Percentiles rank a stretch among this genome's conserved stretches.
Conservation (phyloP, 2,888 invertebrate genomes). For the Machimus rusticus region DNA sequence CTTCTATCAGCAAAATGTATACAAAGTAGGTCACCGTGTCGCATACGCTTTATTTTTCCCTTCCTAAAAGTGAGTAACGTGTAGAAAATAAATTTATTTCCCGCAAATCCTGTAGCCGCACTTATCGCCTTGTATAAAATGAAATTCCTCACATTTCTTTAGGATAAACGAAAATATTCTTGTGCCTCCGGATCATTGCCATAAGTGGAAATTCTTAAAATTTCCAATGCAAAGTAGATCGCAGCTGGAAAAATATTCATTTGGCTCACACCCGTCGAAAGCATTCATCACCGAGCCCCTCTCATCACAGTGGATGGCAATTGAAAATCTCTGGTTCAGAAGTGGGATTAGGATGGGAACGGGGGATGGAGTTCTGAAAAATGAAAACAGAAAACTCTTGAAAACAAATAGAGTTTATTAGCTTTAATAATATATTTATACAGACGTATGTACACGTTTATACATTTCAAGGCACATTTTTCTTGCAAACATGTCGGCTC, state of each 20-base stretch:
- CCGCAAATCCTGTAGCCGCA: not conserved
- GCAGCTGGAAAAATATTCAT: not conserved
- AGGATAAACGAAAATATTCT: not conserved
- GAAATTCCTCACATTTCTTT: not conserved
- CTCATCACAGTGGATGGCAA: not conserved
- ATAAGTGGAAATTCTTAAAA: conserved; percentile 18
- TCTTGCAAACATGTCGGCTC: conserved; percentile 9
- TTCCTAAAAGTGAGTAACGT: not conserved
- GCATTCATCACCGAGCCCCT: not conserved
- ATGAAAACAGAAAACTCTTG: not conserved
- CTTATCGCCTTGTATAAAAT: not conserved
- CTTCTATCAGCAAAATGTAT: not conserved
- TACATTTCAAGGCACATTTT: conserved; percentile 38
- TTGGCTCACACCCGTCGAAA: not conserved
- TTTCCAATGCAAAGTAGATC: not conserved
- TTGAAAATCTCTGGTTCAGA: not conserved
- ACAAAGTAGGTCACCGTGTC: not conserved
- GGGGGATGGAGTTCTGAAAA: not conserved
- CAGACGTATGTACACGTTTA: conserved; percentile 28
- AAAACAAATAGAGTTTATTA: conserved; percentile 35
- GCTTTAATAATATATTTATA: conserved; percentile 27
- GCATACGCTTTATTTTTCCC: not conserved
- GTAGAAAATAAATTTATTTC: not conserved
- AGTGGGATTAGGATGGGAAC: not conserved
- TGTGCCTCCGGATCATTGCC: not conserved